Conservation (phyloP, 2,888 invertebrate genomes). For the Invenusta paracnida region DNA sequence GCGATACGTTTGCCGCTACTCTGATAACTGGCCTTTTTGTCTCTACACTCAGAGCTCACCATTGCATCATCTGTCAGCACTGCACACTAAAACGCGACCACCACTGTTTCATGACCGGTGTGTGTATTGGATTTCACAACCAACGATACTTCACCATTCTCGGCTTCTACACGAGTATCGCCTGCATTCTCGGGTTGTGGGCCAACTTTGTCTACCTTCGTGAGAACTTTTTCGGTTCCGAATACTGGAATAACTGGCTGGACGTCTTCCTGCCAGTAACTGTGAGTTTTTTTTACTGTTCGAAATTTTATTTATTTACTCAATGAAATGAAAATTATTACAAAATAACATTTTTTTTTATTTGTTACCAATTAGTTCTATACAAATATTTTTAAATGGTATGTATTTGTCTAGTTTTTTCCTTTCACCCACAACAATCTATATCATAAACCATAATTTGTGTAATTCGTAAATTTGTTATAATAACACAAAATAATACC, state of each 20-base stretch:
- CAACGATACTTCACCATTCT: slow-evolving; percentile 52
- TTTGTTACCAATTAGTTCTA: no score
- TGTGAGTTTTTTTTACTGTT: not conserved
- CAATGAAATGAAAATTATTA: no score
- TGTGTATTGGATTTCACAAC: slow-evolving; percentile 50
- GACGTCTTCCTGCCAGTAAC: slow-evolving; percentile 36
- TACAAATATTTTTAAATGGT: no score
- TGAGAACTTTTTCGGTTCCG: not conserved
- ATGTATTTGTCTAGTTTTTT: no score
- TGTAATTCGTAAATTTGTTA: no score
- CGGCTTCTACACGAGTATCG: slow-evolving; percentile 48
- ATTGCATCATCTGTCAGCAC: slow-evolving; percentile 51
- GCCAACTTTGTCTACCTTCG: not conserved
- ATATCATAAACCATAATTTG: no score
- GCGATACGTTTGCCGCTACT: no score
- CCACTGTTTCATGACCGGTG: slow-evolving; percentile 54
- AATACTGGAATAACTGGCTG: not conserved
- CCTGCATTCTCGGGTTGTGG: slow-evolving; percentile 46
- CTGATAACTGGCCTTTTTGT: no score
- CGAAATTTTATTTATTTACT: not conserved
- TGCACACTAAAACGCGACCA: slow-evolving; percentile 56
- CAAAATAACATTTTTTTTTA: no score
- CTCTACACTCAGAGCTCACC: slow-evolving; percentile 49
- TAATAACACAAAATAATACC: no score
- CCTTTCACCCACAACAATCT: no score